Conservation (phyloP, 64 coral and sea anemone species). For the Hydrozoanthus tunicans region DNA sequence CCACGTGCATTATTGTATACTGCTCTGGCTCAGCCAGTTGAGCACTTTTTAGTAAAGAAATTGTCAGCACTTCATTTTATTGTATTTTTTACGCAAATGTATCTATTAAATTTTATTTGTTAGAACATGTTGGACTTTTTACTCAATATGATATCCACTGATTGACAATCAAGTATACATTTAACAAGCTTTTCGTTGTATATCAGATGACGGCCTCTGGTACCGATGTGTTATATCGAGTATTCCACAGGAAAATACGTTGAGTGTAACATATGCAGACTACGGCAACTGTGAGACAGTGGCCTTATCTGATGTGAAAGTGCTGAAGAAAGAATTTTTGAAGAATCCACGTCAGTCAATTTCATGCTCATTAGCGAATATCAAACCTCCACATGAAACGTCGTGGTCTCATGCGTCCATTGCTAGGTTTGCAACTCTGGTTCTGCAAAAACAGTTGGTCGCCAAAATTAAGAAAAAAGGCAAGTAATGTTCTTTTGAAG, state of each 20-base stretch:
- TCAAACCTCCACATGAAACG: conserved; percentile 37
- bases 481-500: background rate
- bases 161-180: too few species aligned
- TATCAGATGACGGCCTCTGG: conserved; percentile 76
- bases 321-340: conserved; percentile 49
- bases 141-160: too few species aligned
- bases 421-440: conserved; percentile 61
- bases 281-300: conserved; percentile 77
- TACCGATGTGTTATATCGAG: conserved; percentile 64
- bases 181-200: too few species aligned
- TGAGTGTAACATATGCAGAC: conserved; percentile 79
- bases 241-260: conserved; percentile 24
- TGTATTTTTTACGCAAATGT: too few species aligned
- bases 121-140: too few species aligned
- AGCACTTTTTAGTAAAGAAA: too few species aligned
- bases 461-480: conserved; percentile 70
- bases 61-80: too few species aligned
- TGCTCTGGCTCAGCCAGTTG: too few species aligned
- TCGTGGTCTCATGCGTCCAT: conserved; percentile 60
- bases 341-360: conserved; percentile 61
- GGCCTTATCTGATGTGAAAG: conserved; percentile 59
- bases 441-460: conserved; percentile 73
- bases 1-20: too few species aligned
- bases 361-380: conserved; percentile 54
- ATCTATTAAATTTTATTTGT: too few species aligned